Evolutionary conservation across 2,113 vertebrate species (phyloP).

Genomic region (Chaetodon trifascialis): DNA sequence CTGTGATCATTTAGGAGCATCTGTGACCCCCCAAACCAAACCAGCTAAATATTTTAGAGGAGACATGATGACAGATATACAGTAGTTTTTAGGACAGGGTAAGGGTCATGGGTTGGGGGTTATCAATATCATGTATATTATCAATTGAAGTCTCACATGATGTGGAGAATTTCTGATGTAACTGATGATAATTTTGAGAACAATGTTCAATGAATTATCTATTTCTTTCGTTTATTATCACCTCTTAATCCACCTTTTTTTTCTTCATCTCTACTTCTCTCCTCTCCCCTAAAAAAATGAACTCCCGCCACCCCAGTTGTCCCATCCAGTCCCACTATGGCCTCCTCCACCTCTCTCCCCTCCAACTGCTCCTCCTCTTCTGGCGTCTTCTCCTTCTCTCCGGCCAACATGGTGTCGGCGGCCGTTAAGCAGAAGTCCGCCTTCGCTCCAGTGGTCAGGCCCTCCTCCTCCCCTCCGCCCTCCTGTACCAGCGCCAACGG

Average conservation of each 20-base stretch:
- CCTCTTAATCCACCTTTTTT: not conserved
- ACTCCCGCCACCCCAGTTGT: slow-evolving; percentile 84
- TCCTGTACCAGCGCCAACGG: slow-evolving; percentile 98
- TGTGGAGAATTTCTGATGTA: not conserved
- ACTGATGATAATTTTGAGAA: not conserved
- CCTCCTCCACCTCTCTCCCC: slow-evolving; percentile 96
- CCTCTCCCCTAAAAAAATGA: not conserved
- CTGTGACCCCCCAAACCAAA: too few relatives aligned
- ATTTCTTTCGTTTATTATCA: not conserved
- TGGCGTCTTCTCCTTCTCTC: slow-evolving; percentile 99
- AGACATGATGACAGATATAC: too few relatives aligned
- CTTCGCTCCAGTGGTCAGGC: slow-evolving; percentile 96
- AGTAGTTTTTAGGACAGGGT: too few relatives aligned
- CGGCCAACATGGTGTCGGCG: slow-evolving; percentile 99
- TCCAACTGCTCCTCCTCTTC: slow-evolving; percentile 99
- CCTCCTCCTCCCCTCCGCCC: slow-evolving; percentile 95
- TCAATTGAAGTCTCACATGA: not conserved
- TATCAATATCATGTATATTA: not conserved
- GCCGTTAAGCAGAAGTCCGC: slow-evolving; percentile 99
- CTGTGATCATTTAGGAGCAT: too few relatives aligned
- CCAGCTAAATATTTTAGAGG: too few relatives aligned
- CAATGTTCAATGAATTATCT: slow-evolving; percentile 1
- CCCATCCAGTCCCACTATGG: slow-evolving; percentile 98
- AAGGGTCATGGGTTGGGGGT: too few relatives aligned
- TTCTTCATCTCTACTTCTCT: not conserved